Percentiles rank a stretch among this genome's conserved stretches.
These are phyloP conservation scores for Chloroceryle aenea DNA, from an alignment of 2,113 vertebrate species.

Conservation along the genomic window DNA sequence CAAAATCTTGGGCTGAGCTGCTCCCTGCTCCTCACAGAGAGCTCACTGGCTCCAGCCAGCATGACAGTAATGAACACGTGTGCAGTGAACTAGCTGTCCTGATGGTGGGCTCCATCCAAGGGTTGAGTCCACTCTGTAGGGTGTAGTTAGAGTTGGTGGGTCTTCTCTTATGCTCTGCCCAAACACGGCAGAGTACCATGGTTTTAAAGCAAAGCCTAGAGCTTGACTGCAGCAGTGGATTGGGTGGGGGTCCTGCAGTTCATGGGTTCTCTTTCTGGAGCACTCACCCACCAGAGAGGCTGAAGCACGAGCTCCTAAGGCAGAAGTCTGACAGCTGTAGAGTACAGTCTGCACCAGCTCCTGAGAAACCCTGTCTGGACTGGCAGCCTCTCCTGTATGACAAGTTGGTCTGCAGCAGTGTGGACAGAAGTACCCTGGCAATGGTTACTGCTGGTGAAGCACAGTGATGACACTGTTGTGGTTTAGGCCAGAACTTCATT, in stretches of 20 bases:
- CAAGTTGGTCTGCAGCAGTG: background rate
- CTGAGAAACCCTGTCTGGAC: background rate
- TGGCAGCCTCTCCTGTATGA: background rate
- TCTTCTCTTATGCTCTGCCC: background rate
- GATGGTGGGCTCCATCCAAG: background rate
- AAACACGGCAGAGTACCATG: background rate
- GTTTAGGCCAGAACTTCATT: background rate
- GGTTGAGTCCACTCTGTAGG: background rate
- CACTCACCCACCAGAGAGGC: background rate
- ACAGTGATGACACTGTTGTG: background rate
- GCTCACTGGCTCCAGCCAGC: background rate
- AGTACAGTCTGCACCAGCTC: background rate
- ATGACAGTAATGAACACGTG: background rate
- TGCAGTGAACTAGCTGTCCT: background rate
- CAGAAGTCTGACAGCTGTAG: background rate
- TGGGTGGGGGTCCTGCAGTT: background rate
- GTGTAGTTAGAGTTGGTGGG: background rate
- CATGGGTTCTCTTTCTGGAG: background rate
- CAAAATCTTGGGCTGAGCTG: background rate
- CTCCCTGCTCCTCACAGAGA: background rate
- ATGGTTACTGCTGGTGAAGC: rapidly evolving
- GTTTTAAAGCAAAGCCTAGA: background rate
- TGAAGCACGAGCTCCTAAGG: background rate
- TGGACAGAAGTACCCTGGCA: background rate
- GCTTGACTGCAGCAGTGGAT: background rate